Evolutionary conservation across 2,113 vertebrate species (phyloP), one percentile per base, ranked within the genome.

Genomic region (Petrocephalus microphthalmus): DNA sequence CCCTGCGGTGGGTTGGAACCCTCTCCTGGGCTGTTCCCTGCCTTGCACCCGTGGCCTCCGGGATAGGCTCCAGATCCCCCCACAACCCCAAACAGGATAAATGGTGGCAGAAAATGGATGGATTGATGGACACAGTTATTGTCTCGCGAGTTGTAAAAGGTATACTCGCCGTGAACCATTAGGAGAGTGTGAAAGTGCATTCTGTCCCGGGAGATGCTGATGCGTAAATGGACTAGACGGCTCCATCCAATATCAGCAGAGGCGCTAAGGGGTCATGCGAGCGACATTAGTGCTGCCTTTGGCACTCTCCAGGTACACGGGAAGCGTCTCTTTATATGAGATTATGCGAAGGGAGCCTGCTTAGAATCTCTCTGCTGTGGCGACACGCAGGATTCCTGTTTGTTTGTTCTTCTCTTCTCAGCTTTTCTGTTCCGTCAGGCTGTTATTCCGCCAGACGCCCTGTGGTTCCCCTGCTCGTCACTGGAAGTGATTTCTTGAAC

Each of bases 161-260:
- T 52, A 11, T 20, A n/a, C 22, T 52, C 29, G 1, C 84, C 22
- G 2, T 22, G 56, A 37, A 84, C 42, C 54, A 60, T 88, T 88
- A 88, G 20, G 49, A 60, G 53, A 47, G 42, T 60, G 87, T 64
- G 25, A 25, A 84, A 83, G 13, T 84, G 78, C 54, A 57, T 74
- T 83, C 54, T 45, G 3, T 19, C 45, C 37, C 53, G 7, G 19
- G 78, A 25, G 87, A 52, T 37, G 53, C 37, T 56, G 53, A 45
- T 84, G 64, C 51, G 37, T 60, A 84, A 71, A 88, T 88, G 82
- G 88, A 88, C 29, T 47, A 52, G 82, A 60, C 83, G 6, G 20
- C 81, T 51, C 82, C 29, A 54, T 83, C 25, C 53, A 60, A 33
- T 88, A 47, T 88, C 17, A 11, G 78, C 22, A 84, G 7, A n/a